Evolutionary conservation across 2,888 invertebrate species (phyloP).

Genomic region (Ophioninae sp.): DNA sequence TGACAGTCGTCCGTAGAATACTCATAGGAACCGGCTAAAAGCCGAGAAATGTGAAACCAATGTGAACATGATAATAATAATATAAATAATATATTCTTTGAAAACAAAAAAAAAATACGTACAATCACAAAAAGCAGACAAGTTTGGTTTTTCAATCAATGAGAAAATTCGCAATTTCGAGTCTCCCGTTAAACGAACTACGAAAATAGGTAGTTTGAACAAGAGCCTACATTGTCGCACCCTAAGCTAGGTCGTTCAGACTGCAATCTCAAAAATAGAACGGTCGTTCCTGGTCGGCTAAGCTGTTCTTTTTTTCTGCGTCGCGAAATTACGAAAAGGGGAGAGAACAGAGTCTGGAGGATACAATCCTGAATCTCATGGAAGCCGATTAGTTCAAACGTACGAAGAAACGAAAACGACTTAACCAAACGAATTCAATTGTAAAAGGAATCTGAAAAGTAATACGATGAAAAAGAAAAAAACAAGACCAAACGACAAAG

Average conservation of each 20-base stretch:
- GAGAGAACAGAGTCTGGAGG: not conserved
- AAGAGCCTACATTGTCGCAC: slow-evolving; percentile 4
- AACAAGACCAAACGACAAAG: not conserved
- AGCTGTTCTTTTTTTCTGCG: not conserved
- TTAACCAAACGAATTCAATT: not conserved
- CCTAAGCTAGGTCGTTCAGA: slow-evolving; percentile 20
- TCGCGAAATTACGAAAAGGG: not conserved
- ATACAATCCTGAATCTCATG: not conserved
- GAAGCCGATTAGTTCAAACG: not conserved
- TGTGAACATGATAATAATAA: no score
- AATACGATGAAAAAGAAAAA: not conserved
- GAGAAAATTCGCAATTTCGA: not conserved
- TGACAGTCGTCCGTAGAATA: no score
- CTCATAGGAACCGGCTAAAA: no score
- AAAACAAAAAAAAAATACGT: no score
- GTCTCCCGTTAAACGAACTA: not conserved
- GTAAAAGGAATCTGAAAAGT: not conserved
- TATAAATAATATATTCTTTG: no score
- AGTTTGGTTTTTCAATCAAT: not conserved
- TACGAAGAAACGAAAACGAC: not conserved
- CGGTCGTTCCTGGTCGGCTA: not conserved
- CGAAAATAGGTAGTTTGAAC: not conserved
- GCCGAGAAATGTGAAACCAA: no score
- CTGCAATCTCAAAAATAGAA: slow-evolving; percentile 45
- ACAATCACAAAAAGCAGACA: not conserved